Evolutionary conservation across 2,113 vertebrate species (phyloP).

Genomic region (Varanus komodoensis): DNA sequence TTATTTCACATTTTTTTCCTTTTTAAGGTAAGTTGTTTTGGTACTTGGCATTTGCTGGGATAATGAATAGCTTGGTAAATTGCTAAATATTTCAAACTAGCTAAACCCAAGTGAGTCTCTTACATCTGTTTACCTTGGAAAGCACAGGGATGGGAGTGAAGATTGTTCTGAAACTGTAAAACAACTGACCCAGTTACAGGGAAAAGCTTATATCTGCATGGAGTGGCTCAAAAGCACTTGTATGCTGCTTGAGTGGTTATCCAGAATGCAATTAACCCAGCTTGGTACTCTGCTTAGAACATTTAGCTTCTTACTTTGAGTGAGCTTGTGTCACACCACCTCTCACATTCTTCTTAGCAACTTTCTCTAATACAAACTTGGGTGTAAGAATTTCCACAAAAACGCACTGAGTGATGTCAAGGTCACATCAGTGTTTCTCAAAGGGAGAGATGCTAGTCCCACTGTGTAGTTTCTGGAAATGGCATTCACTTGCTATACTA

Average conservation of each 20-base stretch:
- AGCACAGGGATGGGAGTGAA: conserved; percentile 33
- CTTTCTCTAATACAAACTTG: not conserved
- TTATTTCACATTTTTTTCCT: not conserved
- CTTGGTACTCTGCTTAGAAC: not conserved
- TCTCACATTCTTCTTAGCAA: not conserved
- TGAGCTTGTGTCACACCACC: not conserved
- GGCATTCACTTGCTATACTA: not conserved
- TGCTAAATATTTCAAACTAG: conserved; percentile 4
- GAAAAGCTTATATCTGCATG: conserved; percentile 46
- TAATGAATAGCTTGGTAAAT: conserved; percentile 4
- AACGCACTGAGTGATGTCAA: not conserved
- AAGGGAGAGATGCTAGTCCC: not conserved
- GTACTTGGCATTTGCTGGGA: conserved; percentile 19
- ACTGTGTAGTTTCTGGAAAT: not conserved
- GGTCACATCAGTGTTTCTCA: not conserved
- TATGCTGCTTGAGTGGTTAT: not conserved
- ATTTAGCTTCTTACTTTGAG: not conserved
- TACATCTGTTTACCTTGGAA: conserved; percentile 10
- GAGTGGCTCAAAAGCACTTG: conserved; percentile 15
- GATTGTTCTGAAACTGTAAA: conserved; percentile 32
- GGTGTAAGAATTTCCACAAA: not conserved
- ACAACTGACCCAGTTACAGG: conserved; percentile 20
- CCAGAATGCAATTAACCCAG: not conserved
- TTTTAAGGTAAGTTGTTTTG: conserved; percentile 5
- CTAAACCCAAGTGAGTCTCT: not conserved